phyloP scores from a whole-genome alignment of 2,888 invertebrate species.

The Sphinx pinastri region DNA sequence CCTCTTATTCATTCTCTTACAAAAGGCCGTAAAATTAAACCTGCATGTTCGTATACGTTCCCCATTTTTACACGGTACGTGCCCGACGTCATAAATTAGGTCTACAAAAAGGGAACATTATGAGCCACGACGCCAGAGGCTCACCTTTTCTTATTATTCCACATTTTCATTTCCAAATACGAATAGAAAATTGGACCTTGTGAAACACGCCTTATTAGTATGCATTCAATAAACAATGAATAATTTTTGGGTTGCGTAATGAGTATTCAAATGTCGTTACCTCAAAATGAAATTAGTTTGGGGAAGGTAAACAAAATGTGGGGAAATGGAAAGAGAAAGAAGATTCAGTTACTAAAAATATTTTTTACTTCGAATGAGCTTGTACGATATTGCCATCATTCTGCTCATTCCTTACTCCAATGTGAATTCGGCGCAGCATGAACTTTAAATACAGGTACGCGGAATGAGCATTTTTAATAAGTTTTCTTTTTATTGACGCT shows the following conservation, averaged over 20 bases:
- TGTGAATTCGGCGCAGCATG: too few relatives aligned
- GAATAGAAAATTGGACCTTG: conserved; percentile 53
- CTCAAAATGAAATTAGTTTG: conserved; percentile 21
- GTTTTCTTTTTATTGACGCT: too few relatives aligned
- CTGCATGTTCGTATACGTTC: conserved; percentile 71
- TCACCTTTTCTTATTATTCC: conserved; percentile 66
- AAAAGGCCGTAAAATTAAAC: conserved; percentile 73
- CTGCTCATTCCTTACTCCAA: neutral
- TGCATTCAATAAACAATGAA: conserved; percentile 40
- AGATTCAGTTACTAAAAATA: neutral
- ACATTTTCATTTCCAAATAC: conserved; percentile 55
- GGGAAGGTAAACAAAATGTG: conserved; percentile 5
- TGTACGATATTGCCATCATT: neutral
- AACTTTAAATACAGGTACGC: too few relatives aligned
- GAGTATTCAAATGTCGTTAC: conserved; percentile 15
- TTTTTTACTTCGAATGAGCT: neutral
- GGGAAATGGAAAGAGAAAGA: neutral
- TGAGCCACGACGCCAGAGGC: conserved; percentile 61
- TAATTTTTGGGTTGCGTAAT: conserved; percentile 26
- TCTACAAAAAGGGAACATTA: conserved; percentile 71
- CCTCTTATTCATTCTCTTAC: conserved; percentile 70
- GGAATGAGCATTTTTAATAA: too few relatives aligned
- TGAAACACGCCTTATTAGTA: conserved; percentile 46
- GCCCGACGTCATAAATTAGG: conserved; percentile 74
- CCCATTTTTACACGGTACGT: conserved; percentile 68